These are phyloP conservation scores for Rhabdomys pumilio DNA, from an alignment of 2,797 vertebrate species.

Conservation along the genomic window DNA sequence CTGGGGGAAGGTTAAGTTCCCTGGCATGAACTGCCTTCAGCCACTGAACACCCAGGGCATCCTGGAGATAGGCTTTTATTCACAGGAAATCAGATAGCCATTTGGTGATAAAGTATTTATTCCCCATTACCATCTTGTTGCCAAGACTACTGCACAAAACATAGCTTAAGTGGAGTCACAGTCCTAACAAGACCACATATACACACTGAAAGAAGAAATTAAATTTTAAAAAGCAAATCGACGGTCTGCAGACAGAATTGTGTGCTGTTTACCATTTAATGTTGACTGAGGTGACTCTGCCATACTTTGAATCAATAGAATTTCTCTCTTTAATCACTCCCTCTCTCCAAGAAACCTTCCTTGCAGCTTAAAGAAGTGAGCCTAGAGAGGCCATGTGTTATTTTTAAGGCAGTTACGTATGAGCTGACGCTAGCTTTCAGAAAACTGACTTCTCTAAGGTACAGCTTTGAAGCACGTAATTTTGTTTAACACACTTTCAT, in stretches of 20 bases:
- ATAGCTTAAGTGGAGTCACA: conserved; percentile 40
- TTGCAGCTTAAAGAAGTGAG: background rate
- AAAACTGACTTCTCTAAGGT: conserved; percentile 46
- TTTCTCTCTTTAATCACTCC: conserved; percentile 41
- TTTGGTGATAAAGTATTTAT: conserved; percentile 86
- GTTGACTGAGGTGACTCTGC: conserved; percentile 27
- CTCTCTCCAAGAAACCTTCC: conserved; percentile 22
- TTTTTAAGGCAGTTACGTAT: conserved; percentile 10
- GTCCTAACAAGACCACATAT: background rate
- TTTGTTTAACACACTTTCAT: conserved; percentile 25
- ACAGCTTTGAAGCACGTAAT: conserved; percentile 1
- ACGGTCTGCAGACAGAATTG: conserved; percentile 25
- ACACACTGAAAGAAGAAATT: background rate
- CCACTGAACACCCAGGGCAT: conserved; percentile 52
- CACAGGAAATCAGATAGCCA: conserved; percentile 80
- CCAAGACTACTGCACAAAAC: conserved; percentile 68
- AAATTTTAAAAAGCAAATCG: conserved; percentile 64
- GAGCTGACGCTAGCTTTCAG: background rate
- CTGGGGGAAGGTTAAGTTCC: conserved; percentile 60
- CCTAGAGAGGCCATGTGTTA: background rate
- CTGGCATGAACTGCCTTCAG: conserved; percentile 34
- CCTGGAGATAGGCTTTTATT: conserved; percentile 72
- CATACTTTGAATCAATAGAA: background rate
- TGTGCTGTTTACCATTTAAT: conserved; percentile 36
- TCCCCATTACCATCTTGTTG: conserved; percentile 54